Evolutionary conservation across 2,113 vertebrate species (phyloP).

Genomic region (Laticauda laticaudata): DNA sequence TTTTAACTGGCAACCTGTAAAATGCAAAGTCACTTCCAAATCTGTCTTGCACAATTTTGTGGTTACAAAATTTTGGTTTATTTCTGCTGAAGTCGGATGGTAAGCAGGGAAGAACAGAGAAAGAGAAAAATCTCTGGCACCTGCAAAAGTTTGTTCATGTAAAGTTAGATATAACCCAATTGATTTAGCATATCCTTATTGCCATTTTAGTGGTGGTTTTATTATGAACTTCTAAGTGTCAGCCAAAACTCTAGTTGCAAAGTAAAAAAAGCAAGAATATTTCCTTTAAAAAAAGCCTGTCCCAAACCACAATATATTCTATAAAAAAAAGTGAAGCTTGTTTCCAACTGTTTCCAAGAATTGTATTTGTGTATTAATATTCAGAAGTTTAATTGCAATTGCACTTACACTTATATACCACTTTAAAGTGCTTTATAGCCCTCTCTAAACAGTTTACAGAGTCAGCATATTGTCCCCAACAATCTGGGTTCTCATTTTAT

Average conservation of each 20-base stretch:
- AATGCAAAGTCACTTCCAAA: not conserved
- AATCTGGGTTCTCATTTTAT: too few species aligned
- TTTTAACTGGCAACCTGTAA: conserved; percentile 11
- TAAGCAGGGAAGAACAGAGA: not conserved
- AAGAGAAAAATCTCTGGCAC: not conserved
- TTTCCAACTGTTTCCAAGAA: not conserved
- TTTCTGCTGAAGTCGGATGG: conserved; percentile 8
- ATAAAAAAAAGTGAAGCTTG: not conserved
- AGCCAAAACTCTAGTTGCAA: not conserved
- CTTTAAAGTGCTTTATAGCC: too few species aligned
- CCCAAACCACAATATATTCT: not conserved
- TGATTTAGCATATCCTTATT: not conserved
- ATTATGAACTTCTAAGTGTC: not conserved
- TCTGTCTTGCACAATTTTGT: not conserved
- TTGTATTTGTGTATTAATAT: not conserved
- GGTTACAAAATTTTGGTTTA: not conserved
- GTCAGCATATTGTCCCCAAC: too few species aligned
- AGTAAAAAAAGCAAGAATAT: not conserved
- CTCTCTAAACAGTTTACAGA: too few species aligned
- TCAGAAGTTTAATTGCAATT: not conserved
- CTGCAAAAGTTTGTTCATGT: not conserved
- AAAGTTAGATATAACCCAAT: not conserved
- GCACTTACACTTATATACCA: too few species aligned
- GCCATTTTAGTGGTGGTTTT: not conserved
- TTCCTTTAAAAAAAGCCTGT: not conserved